Base-by-base conservation (phyloP, 1,140 invertebrate genomes). In the Drosophila lini region DNA sequence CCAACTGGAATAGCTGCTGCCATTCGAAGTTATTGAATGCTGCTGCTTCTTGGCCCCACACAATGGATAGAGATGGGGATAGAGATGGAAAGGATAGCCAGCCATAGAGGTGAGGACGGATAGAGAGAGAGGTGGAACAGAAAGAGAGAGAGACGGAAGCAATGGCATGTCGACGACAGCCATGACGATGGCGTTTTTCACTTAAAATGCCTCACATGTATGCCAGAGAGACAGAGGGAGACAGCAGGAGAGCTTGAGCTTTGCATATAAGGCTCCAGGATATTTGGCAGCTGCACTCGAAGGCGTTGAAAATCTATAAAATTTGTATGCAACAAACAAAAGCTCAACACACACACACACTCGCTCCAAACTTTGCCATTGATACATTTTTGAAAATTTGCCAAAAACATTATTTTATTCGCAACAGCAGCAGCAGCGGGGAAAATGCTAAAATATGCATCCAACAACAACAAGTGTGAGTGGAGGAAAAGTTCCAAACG, bases 301-400 rank as follows among this genome's bases (percentile, higher is more conserved):
- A 83, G 67, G 81, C 81, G 81, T 83, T 80, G 81, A 83, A 83
- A 83, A 80, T 83, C 80, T 70, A 83, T 83, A 83, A 83, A 83
- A 83, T 79, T 83, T 83, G 80, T 83, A 83, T 83, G 80, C 74
- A 82, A 78, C 80, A 82, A 78, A 81, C 74, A 82, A 68, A 78
- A 56, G 69, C 58, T 63, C 58, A 57, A 34, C 50, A 32, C 50
- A 32, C 44, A 62, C 42, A 42, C 1, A 42, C 32, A 32, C 28
- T n/a, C 3, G 36, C 58, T 53, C 15, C 57, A 42, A 69, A 69
- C 47, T 69, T 69, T 80, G 61, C 69, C 58, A 69, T 76, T 80
- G 78, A 80, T 80, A 63, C 78, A 78, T 74, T 64, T 81, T 81
- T 81, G 79, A 75, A 70, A 65, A 67, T 81, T 76, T 81, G 79